Percentiles rank a stretch among this genome's conserved stretches.
phyloP scores from a whole-genome alignment of 1,140 invertebrate genomes.

The Drosophila insularis region DNA sequence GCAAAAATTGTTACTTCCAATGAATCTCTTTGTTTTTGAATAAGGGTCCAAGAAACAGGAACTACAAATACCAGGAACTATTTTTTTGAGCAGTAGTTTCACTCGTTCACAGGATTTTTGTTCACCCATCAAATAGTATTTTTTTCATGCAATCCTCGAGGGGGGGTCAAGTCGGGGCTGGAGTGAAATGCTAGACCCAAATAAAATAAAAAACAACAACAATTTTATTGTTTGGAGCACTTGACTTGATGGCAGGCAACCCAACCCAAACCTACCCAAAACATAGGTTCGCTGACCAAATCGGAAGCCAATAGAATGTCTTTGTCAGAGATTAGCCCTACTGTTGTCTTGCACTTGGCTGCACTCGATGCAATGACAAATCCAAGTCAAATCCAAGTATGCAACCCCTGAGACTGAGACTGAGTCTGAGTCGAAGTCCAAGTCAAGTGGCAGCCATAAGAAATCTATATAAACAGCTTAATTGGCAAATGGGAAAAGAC shows the following conservation, averaged over 20 bases:
- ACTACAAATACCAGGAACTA: too few relatives aligned
- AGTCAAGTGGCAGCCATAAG: constrained; percentile 56
- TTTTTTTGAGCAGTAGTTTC: too few relatives aligned
- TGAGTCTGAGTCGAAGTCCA: constrained; percentile 14
- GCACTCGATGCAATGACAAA: constrained; percentile 12
- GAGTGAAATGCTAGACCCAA: too few relatives aligned
- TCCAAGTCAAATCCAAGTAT: constrained; percentile 73
- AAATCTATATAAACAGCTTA: constrained; percentile 79
- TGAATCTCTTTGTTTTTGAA: too few relatives aligned
- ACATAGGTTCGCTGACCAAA: constrained; percentile 65
- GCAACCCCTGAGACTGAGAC: too few relatives aligned
- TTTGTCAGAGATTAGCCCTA: constrained; percentile 53
- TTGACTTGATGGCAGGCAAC: not conserved
- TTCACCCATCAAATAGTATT: too few relatives aligned
- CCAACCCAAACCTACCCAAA: constrained; percentile 12
- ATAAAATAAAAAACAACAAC: not conserved
- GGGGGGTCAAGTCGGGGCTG: too few relatives aligned
- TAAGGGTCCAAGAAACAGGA: too few relatives aligned
- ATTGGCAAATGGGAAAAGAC: constrained; percentile 59
- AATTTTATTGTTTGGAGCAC: not conserved
- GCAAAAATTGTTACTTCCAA: too few relatives aligned
- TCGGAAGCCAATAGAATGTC: constrained; percentile 72
- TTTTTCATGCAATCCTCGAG: too few relatives aligned
- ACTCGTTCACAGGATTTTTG: too few relatives aligned
- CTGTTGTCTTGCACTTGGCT: constrained; percentile 19